Evolutionary conservation across 23 tunicate genomes (phyloP).

Genomic region (Halocynthia roretzi): DNA sequence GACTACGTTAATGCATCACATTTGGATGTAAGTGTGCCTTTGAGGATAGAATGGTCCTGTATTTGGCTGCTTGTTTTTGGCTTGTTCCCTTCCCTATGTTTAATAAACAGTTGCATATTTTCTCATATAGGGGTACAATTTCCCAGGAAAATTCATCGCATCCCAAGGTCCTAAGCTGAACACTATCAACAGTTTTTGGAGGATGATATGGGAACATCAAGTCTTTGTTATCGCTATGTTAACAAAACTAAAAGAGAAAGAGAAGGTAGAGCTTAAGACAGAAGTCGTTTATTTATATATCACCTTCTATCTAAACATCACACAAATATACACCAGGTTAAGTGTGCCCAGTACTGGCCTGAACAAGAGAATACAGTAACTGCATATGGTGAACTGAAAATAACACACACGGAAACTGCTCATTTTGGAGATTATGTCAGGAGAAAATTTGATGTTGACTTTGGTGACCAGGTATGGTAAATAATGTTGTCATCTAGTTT

Average conservation of each 20-base stretch:
- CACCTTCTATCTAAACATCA: too few relatives aligned
- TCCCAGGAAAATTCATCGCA: constrained; percentile 19
- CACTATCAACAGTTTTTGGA: constrained; percentile 37
- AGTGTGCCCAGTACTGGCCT: too few relatives aligned
- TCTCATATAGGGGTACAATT: constrained; percentile 1
- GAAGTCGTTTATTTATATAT: too few relatives aligned
- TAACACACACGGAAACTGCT: too few relatives aligned
- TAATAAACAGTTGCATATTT: neutral
- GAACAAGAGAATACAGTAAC: too few relatives aligned
- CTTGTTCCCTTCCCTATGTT: neutral
- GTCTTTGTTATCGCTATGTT: constrained; percentile 17
- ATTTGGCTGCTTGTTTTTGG: neutral
- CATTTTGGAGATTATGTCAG: too few relatives aligned
- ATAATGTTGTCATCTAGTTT: too few relatives aligned
- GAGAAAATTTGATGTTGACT: too few relatives aligned
- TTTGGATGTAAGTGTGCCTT: constrained; percentile 24
- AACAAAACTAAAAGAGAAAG: constrained; percentile 1
- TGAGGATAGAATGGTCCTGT: neutral
- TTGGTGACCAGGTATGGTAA: too few relatives aligned
- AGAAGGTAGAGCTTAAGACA: too few relatives aligned
- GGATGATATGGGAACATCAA: constrained; percentile 30
- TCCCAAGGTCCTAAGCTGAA: constrained; percentile 35
- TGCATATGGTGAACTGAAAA: too few relatives aligned
- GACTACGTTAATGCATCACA: constrained; percentile 37
- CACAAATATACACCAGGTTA: too few relatives aligned